A percentile compares a stretch with the other conserved stretches of the same genome.
These are phyloP conservation scores for Plotosus lineatus DNA, from an alignment of 2,113 vertebrate species.

Conservation along the genomic window DNA sequence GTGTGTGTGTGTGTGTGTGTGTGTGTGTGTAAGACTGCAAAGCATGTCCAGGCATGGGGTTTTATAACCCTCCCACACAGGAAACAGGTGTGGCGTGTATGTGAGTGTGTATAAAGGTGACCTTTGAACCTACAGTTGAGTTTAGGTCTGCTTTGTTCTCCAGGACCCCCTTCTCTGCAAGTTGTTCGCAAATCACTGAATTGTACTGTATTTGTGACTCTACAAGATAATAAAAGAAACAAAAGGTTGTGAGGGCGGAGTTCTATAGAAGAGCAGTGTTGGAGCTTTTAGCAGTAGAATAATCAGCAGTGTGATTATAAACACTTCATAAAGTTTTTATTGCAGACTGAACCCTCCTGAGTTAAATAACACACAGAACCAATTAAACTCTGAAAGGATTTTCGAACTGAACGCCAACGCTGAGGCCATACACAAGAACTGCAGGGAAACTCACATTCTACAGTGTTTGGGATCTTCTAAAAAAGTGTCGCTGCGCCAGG, in stretches of 20 bases:
- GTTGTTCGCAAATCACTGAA: no score
- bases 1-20: conserved; percentile 26
- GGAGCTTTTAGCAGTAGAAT: no score
- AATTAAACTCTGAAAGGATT: no score
- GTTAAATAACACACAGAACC: not conserved
- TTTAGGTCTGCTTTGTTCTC: not conserved
- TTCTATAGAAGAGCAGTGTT: no score
- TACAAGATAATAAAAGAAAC: no score
- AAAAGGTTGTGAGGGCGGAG: no score
- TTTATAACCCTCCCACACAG: conserved; percentile 39
- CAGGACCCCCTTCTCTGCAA: not conserved
- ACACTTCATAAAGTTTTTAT: not conserved
- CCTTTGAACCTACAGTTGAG: conserved; percentile 41
- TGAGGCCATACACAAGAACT: no score
- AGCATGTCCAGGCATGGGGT: conserved; percentile 36
- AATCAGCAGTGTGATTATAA: not conserved
- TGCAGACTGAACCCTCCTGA: not conserved
- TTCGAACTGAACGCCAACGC: no score
- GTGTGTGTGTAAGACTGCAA: conserved; percentile 22
- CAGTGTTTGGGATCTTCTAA: no score
- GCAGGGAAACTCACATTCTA: no score
- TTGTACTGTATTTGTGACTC: no score
- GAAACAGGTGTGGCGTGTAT: conserved; percentile 47
- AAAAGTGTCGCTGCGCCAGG: no score
- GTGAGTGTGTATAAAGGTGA: conserved; percentile 29